These are phyloP conservation scores for Conus betulinus DNA, from an alignment of 1,140 invertebrate species.

Conservation along the genomic window DNA sequence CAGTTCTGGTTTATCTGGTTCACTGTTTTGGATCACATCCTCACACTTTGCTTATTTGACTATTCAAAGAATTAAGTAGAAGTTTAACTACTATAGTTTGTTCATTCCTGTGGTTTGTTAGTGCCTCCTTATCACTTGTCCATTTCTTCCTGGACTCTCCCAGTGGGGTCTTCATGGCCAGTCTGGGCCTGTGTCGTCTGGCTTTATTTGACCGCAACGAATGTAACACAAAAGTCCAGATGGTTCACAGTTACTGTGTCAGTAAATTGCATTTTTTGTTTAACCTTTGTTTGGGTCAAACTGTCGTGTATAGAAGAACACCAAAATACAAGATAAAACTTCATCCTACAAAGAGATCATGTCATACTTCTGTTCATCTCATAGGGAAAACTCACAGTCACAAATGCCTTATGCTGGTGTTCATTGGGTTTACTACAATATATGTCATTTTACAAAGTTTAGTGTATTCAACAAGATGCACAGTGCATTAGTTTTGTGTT, in stretches of 20 bases:
- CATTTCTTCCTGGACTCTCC: slow-evolving; percentile 37
- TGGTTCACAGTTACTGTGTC: slow-evolving; percentile 46
- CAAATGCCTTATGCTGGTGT: slow-evolving; percentile 55
- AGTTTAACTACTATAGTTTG: slow-evolving; percentile 18
- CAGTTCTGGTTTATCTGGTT: slow-evolving; percentile 57
- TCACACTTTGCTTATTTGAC: slow-evolving; percentile 57
- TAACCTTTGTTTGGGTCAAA: slow-evolving; percentile 49
- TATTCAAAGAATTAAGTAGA: slow-evolving; percentile 6
- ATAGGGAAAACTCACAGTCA: slow-evolving; percentile 42
- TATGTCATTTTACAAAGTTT: neutral
- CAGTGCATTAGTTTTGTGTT: too few relatives aligned
- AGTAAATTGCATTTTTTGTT: slow-evolving; percentile 48
- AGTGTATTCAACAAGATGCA: too few relatives aligned
- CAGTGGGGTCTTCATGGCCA: slow-evolving; percentile 50
- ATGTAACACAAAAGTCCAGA: slow-evolving; percentile 44
- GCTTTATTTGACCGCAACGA: slow-evolving; percentile 38
- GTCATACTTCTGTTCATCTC: slow-evolving; percentile 40
- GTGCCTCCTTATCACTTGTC: slow-evolving; percentile 36
- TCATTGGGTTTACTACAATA: slow-evolving; percentile 51
- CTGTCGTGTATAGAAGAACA: slow-evolving; percentile 42
- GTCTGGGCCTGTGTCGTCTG: slow-evolving; percentile 55
- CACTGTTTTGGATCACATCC: slow-evolving; percentile 58
- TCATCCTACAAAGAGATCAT: slow-evolving; percentile 8
- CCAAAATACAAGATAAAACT: slow-evolving; percentile 14
- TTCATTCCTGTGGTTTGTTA: slow-evolving; percentile 39